Percentiles rank a stretch among this genome's conserved stretches.
Evolutionary conservation across 2,888 invertebrate genomes (phyloP).

Genomic region (Amiota minor): DNA sequence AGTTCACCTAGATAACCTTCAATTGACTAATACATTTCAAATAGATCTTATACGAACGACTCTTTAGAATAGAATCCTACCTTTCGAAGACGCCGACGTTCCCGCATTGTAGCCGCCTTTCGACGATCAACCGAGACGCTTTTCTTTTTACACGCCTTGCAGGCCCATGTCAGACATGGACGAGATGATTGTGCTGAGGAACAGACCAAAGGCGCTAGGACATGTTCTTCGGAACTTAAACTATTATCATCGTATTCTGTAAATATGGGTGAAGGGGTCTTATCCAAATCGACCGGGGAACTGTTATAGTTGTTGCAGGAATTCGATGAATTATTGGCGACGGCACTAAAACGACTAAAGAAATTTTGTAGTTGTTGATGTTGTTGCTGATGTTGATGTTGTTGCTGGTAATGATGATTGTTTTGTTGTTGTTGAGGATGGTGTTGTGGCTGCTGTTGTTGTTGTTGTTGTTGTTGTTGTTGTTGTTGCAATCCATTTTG

Average conservation of each 20-base stretch:
- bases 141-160: conserved; percentile 97
- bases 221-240: conserved; percentile 73
- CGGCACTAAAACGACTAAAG: conserved; percentile 65
- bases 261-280: conserved; percentile 70
- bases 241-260: conserved; percentile 73
- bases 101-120: conserved; percentile 97
- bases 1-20: too few species aligned
- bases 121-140: conserved; percentile 95
- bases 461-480: conserved; percentile 34
- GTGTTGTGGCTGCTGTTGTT: conserved; percentile 35
- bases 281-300: conserved; percentile 48
- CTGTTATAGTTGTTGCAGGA: conserved; percentile 49
- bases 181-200: conserved; percentile 75
- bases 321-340: conserved; percentile 50
- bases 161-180: conserved; percentile 95
- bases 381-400: conserved; percentile 47
- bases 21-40: too few species aligned
- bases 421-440: conserved; percentile 33
- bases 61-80: conserved; percentile 74
- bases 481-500: conserved; percentile 40
- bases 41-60: too few species aligned
- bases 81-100: conserved; percentile 92
- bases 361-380: conserved; percentile 66
- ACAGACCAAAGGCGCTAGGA: conserved; percentile 73
- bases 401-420: conserved; percentile 36